phyloP scores from a whole-genome alignment of 2,797 vertebrate genomes.

The Meda fulgida region DNA sequence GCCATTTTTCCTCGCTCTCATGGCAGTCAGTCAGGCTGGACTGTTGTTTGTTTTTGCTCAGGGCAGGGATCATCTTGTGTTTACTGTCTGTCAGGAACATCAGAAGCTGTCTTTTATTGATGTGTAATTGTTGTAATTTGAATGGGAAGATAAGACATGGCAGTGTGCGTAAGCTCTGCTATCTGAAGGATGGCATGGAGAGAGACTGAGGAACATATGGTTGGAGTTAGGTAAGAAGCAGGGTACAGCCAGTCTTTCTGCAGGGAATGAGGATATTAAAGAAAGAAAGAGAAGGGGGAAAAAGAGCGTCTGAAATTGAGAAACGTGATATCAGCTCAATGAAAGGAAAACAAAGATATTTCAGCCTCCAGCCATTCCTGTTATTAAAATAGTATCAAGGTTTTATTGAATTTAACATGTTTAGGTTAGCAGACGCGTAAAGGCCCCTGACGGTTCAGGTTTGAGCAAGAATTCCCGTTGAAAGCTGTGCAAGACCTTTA shows the following conservation, averaged over 20 bases:
- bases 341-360: conserved; percentile 80
- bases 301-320: conserved; percentile 70
- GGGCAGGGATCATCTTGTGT: neutral
- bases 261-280: conserved; percentile 76
- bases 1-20: neutral
- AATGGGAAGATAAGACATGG: conserved; percentile 67
- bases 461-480: conserved; percentile 38
- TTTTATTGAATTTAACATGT: conserved; percentile 84
- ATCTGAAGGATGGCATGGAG: conserved; percentile 57
- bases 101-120: conserved; percentile 76
- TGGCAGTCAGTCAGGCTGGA: neutral
- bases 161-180: conserved; percentile 66
- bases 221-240: conserved; percentile 72
- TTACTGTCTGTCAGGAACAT: conserved; percentile 32
- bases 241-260: conserved; percentile 75
- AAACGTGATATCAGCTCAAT: conserved; percentile 76
- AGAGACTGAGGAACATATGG: conserved; percentile 74
- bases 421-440: conserved; percentile 71
- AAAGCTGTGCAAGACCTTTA: conserved; percentile 53
- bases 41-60: conserved; percentile 36
- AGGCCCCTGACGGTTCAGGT: conserved; percentile 52
- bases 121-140: conserved; percentile 76
- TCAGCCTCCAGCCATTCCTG: conserved; percentile 77
- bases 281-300: conserved; percentile 58
- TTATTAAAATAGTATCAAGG: conserved; percentile 79